Percentiles rank a stretch among this genome's conserved stretches.
These are phyloP conservation scores for Chromis chromis DNA, from an alignment of 2,797 vertebrate species.

Conservation along the genomic window DNA sequence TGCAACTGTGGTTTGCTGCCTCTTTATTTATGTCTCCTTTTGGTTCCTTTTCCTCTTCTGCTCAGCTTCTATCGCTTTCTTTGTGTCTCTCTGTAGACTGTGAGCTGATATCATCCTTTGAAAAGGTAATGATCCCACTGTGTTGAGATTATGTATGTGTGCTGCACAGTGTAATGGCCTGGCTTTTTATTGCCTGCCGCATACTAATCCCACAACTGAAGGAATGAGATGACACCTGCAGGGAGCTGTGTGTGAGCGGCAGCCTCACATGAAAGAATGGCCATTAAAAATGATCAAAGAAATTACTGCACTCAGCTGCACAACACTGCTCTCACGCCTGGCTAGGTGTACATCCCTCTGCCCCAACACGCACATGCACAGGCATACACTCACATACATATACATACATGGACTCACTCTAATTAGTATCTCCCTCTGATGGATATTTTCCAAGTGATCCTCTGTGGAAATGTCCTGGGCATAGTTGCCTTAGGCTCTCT, in stretches of 20 bases:
- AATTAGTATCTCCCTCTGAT: conserved; percentile 83
- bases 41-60: conserved; percentile 64
- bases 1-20: conserved; percentile 54
- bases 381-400: conserved; percentile 39
- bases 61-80: conserved; percentile 65
- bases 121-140: conserved; percentile 88
- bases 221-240: conserved; percentile 85
- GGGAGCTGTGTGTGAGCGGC: conserved; percentile 81
- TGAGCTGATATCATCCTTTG: conserved; percentile 84
- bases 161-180: conserved; percentile 83
- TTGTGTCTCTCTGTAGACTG: conserved; percentile 78
- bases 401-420: conserved; percentile 64
- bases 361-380: conserved; percentile 53
- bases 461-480: conserved; percentile 82
- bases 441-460: conserved; percentile 83
- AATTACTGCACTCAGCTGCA: conserved; percentile 85
- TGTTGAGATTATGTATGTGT: conserved; percentile 86
- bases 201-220: conserved; percentile 87
- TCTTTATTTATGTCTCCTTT: conserved; percentile 71
- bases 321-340: conserved; percentile 80
- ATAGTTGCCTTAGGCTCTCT: conserved; percentile 80
- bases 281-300: conserved; percentile 87
- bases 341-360: conserved; percentile 79
- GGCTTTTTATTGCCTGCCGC: conserved; percentile 85
- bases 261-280: conserved; percentile 84